Percentiles rank a stretch among this genome's conserved stretches.
Evolutionary conservation across 2,888 invertebrate species (phyloP).

Genomic region (Theretra japonica): DNA sequence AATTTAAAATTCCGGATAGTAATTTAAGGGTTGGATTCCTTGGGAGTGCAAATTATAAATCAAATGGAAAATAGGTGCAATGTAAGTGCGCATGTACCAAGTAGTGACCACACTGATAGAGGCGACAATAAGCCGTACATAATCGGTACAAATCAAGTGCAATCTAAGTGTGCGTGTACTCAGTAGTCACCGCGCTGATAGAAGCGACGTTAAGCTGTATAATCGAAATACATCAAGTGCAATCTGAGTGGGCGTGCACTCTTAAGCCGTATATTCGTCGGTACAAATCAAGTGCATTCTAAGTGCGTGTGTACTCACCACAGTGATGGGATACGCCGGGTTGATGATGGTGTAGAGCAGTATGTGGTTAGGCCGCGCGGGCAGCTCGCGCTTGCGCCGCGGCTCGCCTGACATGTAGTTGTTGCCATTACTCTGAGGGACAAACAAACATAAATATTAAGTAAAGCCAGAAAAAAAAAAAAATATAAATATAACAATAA

Average conservation of each 20-base stretch:
- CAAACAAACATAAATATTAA: slow-evolving; percentile 20
- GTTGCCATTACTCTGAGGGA: slow-evolving; percentile 80
- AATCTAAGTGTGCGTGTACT: too few relatives aligned
- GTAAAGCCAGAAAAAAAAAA: too few relatives aligned
- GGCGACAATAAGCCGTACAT: not conserved
- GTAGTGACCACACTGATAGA: too few relatives aligned
- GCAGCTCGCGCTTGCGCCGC: slow-evolving; percentile 91
- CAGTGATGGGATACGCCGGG: slow-evolving; percentile 99
- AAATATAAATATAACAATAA: too few relatives aligned
- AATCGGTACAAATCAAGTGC: not conserved
- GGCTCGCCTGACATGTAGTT: slow-evolving; percentile 86
- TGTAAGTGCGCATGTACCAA: too few relatives aligned
- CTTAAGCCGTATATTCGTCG: not conserved
- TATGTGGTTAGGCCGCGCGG: slow-evolving; percentile 97
- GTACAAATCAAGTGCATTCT: not conserved
- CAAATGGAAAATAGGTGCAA: too few relatives aligned
- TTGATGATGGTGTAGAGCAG: slow-evolving; percentile 98
- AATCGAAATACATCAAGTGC: not conserved
- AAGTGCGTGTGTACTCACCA: slow-evolving; percentile 89
- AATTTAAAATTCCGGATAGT: too few relatives aligned
- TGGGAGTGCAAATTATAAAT: too few relatives aligned
- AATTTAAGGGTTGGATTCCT: too few relatives aligned
- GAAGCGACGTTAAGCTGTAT: not conserved
- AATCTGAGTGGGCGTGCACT: not conserved
- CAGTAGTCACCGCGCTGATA: too few relatives aligned